phyloP scores from a whole-genome alignment of 2,888 invertebrate genomes.

The Germaria angustata region DNA sequence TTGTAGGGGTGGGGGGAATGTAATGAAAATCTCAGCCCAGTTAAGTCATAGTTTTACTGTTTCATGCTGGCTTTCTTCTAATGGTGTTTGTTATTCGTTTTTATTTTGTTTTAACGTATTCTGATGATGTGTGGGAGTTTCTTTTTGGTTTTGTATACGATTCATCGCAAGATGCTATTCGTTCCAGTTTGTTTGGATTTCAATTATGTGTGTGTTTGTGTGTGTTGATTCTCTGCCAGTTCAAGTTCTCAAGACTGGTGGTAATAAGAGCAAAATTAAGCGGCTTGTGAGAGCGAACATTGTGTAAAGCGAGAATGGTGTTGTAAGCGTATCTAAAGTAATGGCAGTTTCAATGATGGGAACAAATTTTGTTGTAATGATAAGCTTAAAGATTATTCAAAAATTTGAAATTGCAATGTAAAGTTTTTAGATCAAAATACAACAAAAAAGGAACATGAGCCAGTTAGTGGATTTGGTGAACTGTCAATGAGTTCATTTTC shows the following conservation, averaged over 20 bases:
- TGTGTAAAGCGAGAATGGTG: slow-evolving; percentile 17
- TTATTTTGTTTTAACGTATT: slow-evolving; percentile 11
- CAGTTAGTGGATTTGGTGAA: neutral
- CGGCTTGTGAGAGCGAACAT: slow-evolving; percentile 23
- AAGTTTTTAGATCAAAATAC: neutral
- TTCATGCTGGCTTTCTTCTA: slow-evolving; percentile 47
- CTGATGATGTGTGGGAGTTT: slow-evolving; percentile 5
- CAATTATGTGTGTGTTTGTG: neutral
- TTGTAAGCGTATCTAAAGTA: neutral
- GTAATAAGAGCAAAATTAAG: slow-evolving; percentile 42
- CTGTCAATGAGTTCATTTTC: neutral
- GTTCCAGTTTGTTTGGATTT: slow-evolving; percentile 29
- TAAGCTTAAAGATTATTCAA: neutral
- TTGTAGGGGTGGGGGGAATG: slow-evolving; percentile 12
- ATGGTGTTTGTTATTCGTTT: neutral
- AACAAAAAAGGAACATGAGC: neutral
- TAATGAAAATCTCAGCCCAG: slow-evolving; percentile 57
- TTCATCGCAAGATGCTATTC: slow-evolving; percentile 2
- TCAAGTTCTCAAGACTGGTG: slow-evolving; percentile 62
- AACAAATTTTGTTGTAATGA: neutral
- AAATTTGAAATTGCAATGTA: neutral
- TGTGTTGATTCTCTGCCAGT: slow-evolving; percentile 44
- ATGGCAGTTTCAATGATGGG: neutral
- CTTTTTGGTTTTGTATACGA: slow-evolving; percentile 18
- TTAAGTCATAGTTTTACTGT: slow-evolving; percentile 57